These are phyloP conservation scores for Prenolepis imparis DNA, from an alignment of 2,888 invertebrate species.

Conservation along the genomic window DNA sequence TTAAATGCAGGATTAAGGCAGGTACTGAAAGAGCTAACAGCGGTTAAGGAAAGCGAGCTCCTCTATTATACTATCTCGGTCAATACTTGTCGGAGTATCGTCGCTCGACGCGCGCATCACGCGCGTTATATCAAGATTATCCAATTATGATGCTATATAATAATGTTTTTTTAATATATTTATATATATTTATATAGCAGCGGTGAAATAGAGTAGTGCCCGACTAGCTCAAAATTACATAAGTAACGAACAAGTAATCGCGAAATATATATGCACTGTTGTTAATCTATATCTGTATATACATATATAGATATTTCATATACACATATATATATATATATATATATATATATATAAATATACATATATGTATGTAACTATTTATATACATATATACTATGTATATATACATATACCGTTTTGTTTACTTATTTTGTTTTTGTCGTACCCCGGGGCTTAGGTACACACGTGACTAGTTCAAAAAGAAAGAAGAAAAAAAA, in stretches of 20 bases:
- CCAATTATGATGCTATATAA: slow-evolving; percentile 43
- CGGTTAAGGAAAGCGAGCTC: slow-evolving; percentile 44
- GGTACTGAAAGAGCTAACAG: slow-evolving; percentile 57
- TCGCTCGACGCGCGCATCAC: neutral
- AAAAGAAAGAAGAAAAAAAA: slow-evolving; percentile 50
- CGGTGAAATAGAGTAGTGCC: slow-evolving; percentile 69
- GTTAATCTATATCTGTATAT: slow-evolving; percentile 65
- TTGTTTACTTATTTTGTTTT: slow-evolving; percentile 68
- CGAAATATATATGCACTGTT: slow-evolving; percentile 77
- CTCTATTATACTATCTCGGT: slow-evolving; percentile 28
- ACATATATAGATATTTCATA: slow-evolving; percentile 62
- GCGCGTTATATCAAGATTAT: slow-evolving; percentile 26
- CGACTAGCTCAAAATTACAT: slow-evolving; percentile 76
- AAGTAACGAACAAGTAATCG: slow-evolving; percentile 77
- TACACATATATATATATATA: slow-evolving; percentile 44
- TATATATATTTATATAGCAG: slow-evolving; percentile 44
- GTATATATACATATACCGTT: slow-evolving; percentile 65
- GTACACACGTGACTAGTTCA: slow-evolving; percentile 81
- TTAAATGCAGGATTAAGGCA: slow-evolving; percentile 45
- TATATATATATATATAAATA: slow-evolving; percentile 56
- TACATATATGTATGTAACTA: slow-evolving; percentile 52
- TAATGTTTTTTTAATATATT: slow-evolving; percentile 31
- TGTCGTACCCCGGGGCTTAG: slow-evolving; percentile 63
- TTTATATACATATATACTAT: slow-evolving; percentile 57
- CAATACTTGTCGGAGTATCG: slow-evolving; percentile 28